Base-by-base conservation (phyloP, 2,113 vertebrate genomes). In the Sinocyclocheilus rhinocerous region DNA sequence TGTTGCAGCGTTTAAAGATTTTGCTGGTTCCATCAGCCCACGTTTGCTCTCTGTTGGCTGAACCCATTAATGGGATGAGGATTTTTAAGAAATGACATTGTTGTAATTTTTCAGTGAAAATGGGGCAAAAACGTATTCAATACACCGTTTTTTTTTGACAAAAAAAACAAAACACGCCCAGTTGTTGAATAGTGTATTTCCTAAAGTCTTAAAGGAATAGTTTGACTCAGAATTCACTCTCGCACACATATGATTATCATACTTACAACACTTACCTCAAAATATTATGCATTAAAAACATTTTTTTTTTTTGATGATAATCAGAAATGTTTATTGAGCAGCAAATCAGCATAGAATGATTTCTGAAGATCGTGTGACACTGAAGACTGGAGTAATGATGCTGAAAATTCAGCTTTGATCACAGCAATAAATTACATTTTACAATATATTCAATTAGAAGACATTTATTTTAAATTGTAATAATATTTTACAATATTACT, bases 1-100 rank as follows among this genome's bases (percentile, higher is more conserved):
- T 90, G 92, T 92, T 90, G 90, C 90, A 87, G 91, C 88, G 91
- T 93, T 93, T 93, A 92, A 89, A 83, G 80, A 84, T 91, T 85
- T 87, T 73, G 42, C 87, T 90, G 86, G 76, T 90, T 85, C 85
- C 81, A 83, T 63, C 84, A 85, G 65, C 20, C 75, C 39, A n/a
- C 20, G 69, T 20, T 61, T 72, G 67, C 78, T 85, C 78, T 73
- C 18, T 57, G 63, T 15, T 83, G 76, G 83, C 75, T 73, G 55
- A 85, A 42, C 29, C 73, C 55, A n/a, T 67, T 89, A 87, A 87
- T 83, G 73, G 83, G 57, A 87, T 72, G 73, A 89, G 84, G 50
- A 78, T 87, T 87, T 84, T 87, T 24, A 57, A 69, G 63, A 29
- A 81, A n/a, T 55, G 16, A 70, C 45, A 70, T 55, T 36, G 26